Evolutionary conservation across 1,140 invertebrate genomes (phyloP).

Genomic region (Bombus pyrosoma): DNA sequence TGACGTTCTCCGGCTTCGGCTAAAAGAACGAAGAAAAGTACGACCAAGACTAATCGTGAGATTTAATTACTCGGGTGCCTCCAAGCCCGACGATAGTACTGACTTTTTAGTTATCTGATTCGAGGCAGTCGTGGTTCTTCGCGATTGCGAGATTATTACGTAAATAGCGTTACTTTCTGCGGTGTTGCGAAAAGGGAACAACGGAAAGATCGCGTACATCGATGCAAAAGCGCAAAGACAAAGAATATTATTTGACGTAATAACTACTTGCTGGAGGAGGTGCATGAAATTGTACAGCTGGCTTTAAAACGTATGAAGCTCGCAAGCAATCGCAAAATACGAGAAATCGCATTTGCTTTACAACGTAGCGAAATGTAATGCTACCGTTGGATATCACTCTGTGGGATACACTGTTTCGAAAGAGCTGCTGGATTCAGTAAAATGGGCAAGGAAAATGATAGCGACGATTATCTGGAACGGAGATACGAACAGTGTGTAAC

Average conservation of each 20-base stretch:
- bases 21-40: not conserved
- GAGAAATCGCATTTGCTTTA: not conserved
- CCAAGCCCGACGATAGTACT: not conserved
- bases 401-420: not conserved
- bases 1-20: not conserved
- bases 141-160: not conserved
- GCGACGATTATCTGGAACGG: not conserved
- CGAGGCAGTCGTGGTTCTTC: too few relatives aligned
- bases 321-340: not conserved
- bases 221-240: not conserved
- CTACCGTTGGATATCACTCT: not conserved
- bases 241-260: not conserved
- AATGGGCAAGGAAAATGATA: not conserved
- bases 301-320: not conserved
- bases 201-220: not conserved
- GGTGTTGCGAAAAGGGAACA: not conserved
- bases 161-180: not conserved
- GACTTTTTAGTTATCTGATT: not conserved
- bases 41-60: not conserved
- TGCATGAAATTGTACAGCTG: not conserved
- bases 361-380: not conserved
- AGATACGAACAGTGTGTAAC: not conserved
- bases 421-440: not conserved
- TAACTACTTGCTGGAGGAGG: not conserved
- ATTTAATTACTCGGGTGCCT: conserved; percentile 5